A percentile compares a stretch with the other conserved stretches of the same genome.
Evolutionary conservation across 2,888 invertebrate genomes (phyloP).

Genomic region (Stenotaenia linearis): DNA sequence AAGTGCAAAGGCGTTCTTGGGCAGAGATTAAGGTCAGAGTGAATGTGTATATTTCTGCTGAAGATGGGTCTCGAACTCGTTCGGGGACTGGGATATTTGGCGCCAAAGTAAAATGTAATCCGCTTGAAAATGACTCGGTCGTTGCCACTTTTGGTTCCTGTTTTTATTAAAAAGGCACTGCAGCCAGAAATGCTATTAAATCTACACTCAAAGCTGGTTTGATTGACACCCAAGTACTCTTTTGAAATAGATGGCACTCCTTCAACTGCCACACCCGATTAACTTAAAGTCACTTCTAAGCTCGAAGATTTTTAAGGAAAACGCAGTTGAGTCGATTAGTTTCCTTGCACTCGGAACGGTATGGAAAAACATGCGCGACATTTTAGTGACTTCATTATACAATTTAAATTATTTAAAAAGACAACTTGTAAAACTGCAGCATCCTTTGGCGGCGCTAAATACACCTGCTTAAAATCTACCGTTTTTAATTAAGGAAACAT

Average conservation of each 20-base stretch:
- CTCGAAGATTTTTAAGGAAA: slow-evolving; percentile 12
- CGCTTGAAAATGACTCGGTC: background rate
- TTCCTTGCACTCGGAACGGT: background rate
- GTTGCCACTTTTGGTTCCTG: background rate
- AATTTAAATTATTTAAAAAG: background rate
- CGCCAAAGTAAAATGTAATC: background rate
- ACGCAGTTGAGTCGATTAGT: background rate
- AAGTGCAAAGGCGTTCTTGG: background rate
- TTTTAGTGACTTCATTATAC: background rate
- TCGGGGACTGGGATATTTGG: background rate
- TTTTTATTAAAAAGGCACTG: slow-evolving; percentile 14
- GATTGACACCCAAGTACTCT: slow-evolving; percentile 19
- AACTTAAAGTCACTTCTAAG: slow-evolving; percentile 9
- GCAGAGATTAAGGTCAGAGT: background rate
- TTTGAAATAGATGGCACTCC: slow-evolving; percentile 24
- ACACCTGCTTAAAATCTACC: too few species aligned
- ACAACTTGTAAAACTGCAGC: too few species aligned
- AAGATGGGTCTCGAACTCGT: background rate
- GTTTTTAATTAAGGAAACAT: too few species aligned
- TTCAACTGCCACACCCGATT: slow-evolving; percentile 26
- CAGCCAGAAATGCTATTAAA: slow-evolving; percentile 24
- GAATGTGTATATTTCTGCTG: background rate
- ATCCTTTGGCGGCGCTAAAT: too few species aligned
- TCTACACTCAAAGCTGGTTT: slow-evolving; percentile 6
- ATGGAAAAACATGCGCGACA: background rate